Evolutionary conservation across 1,140 invertebrate species (phyloP).

Genomic region (Notospermus geniculatus): DNA sequence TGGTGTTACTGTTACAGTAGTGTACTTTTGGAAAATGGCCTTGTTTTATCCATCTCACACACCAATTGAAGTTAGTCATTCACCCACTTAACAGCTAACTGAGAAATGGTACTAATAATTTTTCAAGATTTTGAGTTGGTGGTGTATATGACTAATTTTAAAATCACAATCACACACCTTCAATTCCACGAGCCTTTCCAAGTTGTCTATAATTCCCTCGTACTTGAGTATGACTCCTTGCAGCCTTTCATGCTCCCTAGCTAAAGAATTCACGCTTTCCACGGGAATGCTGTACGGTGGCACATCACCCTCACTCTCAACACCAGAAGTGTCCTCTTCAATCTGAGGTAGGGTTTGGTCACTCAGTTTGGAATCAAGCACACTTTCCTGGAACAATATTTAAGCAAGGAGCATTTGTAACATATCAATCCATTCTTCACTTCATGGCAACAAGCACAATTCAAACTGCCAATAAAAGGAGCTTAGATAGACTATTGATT

Average conservation of each 20-base stretch:
- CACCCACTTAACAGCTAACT: too few species aligned
- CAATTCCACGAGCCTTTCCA: conserved; percentile 27
- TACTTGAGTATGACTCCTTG: conserved; percentile 32
- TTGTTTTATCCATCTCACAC: too few species aligned
- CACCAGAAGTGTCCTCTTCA: conserved; percentile 9
- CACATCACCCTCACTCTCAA: neutral
- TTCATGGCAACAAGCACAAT: neutral
- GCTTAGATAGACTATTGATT: neutral
- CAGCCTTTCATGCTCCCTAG: conserved; percentile 21
- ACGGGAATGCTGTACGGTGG: conserved; percentile 22
- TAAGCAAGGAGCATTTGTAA: neutral
- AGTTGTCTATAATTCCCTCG: conserved; percentile 29
- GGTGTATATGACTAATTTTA: neutral
- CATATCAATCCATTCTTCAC: neutral
- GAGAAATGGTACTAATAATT: too few species aligned
- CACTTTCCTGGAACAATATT: conserved; percentile 28
- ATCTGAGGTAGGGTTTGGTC: neutral
- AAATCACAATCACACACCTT: conserved; percentile 24
- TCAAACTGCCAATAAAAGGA: neutral
- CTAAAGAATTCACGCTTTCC: conserved; percentile 19
- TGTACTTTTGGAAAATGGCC: too few species aligned
- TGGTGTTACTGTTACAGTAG: too few species aligned
- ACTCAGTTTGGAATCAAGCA: conserved; percentile 24
- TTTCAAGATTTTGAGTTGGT: neutral
- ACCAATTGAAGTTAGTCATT: too few species aligned